These are phyloP conservation scores for Dryobota labecula DNA, from an alignment of 2,888 invertebrate species.

Conservation along the genomic window DNA sequence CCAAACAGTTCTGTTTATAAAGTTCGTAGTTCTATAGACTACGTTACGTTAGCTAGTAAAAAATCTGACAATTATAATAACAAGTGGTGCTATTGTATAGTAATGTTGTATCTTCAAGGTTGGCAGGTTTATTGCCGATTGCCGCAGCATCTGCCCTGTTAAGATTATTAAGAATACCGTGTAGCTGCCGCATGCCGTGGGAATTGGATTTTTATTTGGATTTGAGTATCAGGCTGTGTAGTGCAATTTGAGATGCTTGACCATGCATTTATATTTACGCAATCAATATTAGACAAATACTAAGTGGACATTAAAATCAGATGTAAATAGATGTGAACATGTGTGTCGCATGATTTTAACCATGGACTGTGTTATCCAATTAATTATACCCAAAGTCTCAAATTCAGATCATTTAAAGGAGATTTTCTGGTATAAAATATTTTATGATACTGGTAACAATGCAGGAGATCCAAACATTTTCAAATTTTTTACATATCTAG, in stretches of 20 bases:
- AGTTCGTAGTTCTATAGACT: slow-evolving; percentile 6
- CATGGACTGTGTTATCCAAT: neutral
- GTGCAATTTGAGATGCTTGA: neutral
- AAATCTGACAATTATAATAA: slow-evolving; percentile 54
- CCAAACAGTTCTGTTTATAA: slow-evolving; percentile 15
- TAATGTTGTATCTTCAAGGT: slow-evolving; percentile 62
- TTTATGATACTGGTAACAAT: too few relatives aligned
- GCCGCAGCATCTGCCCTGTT: slow-evolving; percentile 51
- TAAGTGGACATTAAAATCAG: neutral
- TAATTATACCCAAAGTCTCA: too few relatives aligned
- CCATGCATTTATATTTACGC: neutral
- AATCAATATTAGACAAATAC: neutral
- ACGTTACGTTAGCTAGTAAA: slow-evolving; percentile 44
- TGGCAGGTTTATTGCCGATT: slow-evolving; percentile 50
- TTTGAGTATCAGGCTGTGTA: neutral
- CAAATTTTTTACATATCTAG: too few relatives aligned
- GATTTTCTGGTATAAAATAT: too few relatives aligned
- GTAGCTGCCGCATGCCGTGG: slow-evolving; percentile 25
- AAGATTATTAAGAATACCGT: slow-evolving; percentile 23
- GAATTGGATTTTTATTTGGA: slow-evolving; percentile 26
- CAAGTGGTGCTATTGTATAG: slow-evolving; percentile 45
- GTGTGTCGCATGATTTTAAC: neutral
- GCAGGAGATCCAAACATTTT: too few relatives aligned
- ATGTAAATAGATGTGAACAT: neutral
- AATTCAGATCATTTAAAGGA: too few relatives aligned